phyloP scores from a whole-genome alignment of 2,888 invertebrate genomes.

The Oxyteleia sp. region DNA sequence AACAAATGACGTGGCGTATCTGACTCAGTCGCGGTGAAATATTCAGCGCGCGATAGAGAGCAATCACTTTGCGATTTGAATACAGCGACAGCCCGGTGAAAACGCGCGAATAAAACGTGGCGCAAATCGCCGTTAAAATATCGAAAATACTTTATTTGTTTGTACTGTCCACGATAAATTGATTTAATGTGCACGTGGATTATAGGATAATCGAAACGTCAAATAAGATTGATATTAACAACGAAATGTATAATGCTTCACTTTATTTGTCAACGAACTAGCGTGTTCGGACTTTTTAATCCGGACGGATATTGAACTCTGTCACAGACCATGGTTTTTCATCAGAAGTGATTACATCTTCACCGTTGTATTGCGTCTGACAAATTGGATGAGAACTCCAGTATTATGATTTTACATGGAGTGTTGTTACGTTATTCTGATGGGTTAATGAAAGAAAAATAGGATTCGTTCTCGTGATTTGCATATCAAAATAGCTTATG shows the following conservation, averaged over 20 bases:
- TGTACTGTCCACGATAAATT: background rate
- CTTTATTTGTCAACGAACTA: conserved; percentile 23
- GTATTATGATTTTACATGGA: no score
- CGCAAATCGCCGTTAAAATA: background rate
- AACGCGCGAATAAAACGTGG: background rate
- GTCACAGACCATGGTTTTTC: no score
- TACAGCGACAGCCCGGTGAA: background rate
- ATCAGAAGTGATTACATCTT: no score
- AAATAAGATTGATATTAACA: conserved; percentile 27
- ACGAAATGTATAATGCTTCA: conserved; percentile 13
- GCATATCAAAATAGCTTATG: no score
- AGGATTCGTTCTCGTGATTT: no score
- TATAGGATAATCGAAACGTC: conserved; percentile 20
- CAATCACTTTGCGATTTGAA: background rate
- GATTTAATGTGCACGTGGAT: conserved; percentile 15
- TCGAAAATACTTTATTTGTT: conserved; percentile 15
- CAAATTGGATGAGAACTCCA: no score
- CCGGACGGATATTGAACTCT: no score
- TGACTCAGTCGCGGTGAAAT: background rate
- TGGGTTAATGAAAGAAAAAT: no score
- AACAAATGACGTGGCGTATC: background rate
- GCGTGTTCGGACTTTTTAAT: no score
- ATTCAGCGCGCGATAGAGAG: conserved; percentile 2
- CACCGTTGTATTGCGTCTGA: no score
- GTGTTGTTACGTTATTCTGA: no score